Evolutionary conservation across 2,113 vertebrate species (phyloP).

Genomic region (Vireo altiloquus): DNA sequence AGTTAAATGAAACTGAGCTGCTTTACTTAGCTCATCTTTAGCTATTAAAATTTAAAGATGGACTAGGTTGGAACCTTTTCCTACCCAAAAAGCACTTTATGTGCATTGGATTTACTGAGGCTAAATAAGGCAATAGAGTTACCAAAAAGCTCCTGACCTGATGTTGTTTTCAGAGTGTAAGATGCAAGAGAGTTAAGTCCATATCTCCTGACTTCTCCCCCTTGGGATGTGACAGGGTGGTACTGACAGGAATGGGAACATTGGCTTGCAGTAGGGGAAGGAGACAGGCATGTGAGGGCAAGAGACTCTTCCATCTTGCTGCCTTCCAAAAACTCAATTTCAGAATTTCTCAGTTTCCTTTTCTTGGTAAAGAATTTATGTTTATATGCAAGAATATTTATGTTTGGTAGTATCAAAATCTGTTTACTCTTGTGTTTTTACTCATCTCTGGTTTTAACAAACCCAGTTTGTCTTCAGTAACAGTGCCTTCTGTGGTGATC

Average conservation of each 20-base stretch:
- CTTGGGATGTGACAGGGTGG: rapidly evolving
- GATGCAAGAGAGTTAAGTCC: rapidly evolving
- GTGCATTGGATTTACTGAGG: neutral
- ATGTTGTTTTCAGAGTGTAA: neutral
- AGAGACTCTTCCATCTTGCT: neutral
- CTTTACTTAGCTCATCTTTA: neutral
- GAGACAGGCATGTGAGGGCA: rapidly evolving
- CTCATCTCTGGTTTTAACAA: neutral
- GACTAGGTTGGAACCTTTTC: neutral
- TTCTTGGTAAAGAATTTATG: neutral
- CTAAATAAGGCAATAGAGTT: neutral
- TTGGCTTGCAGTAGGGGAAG: no score
- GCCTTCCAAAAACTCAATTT: neutral
- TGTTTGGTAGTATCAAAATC: neutral
- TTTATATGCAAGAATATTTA: neutral
- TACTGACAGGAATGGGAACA: neutral
- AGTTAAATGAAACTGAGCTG: neutral
- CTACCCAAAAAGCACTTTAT: neutral
- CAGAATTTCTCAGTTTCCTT: neutral
- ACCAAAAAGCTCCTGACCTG: neutral
- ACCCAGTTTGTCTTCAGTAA: neutral
- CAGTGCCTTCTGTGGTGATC: rapidly evolving
- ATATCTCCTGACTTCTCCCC: neutral
- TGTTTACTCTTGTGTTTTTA: neutral
- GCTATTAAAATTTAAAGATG: neutral